Base-by-base conservation (phyloP, 2,113 vertebrate genomes). In the Halichoerus grypus region DNA sequence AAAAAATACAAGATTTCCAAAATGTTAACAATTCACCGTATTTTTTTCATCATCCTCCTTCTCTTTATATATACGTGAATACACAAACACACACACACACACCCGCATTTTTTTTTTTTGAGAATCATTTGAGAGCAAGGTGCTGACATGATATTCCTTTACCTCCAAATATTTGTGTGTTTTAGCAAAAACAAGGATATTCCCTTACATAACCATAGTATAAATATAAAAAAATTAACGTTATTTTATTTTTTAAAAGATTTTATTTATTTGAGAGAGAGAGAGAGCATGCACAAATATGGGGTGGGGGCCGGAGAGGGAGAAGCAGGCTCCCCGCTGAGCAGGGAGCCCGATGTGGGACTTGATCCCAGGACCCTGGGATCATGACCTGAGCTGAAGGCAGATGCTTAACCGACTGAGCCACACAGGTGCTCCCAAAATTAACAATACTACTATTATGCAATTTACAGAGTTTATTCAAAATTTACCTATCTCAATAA, bases 1-100 rank as follows among this genome's bases (percentile, higher is more conserved):
- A 94, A 89, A 89, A 83, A 84, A 22, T 71, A 81, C 39, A 95
- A 15, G 84, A 95, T 83, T 77, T 55, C 53, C 3, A 71, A 91
- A 76, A 95, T 59, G 46, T 88, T 95, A 94, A 80, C 19, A 77
- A 53, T 90, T 93, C 46, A 53, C 7, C 24, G 65, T 26, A 67
- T 94, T 90, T 82, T 57, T 15, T 42, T 92, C 71, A 87, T 85
- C 39, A 65, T 49, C 89, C 18, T 95, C 3, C 31, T 42, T 86
- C 57, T 84, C 19, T 92, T 46, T 88, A 4, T 90, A 4, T 82
- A 14, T 51, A 49, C 72, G 4, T 86, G n/a, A 63, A 71, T 28
- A 42, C 6, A 63, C 4, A 79, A 8, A 94, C 4, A 49, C n/a
- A 81, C 6, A 77, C 36, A 59, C 19, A 57, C 55, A 57, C 59